Evolutionary conservation across 53 echinoderm and acorn worm genomes (phyloP).

Genomic region (Patiria pectinifera): DNA sequence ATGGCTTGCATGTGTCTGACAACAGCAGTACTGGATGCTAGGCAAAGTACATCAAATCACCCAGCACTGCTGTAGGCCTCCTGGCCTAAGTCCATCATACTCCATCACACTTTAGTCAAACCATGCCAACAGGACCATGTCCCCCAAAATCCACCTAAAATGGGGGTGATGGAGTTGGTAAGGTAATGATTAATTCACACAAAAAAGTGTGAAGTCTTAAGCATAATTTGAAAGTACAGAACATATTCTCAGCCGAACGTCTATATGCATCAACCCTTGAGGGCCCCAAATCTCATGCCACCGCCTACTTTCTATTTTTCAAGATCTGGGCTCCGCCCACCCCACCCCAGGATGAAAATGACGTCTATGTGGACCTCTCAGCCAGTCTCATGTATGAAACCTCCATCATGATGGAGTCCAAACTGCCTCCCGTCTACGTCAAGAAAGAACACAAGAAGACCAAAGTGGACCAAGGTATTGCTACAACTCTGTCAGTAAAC

Average conservation of each 20-base stretch:
- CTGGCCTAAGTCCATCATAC: too few species aligned
- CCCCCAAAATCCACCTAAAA: too few species aligned
- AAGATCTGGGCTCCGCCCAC: slow-evolving; percentile 99
- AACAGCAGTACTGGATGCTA: too few species aligned
- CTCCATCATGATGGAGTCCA: slow-evolving; percentile 92
- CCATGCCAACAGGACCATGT: too few species aligned
- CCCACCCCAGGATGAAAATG: slow-evolving; percentile 96
- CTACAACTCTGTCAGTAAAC: background rate
- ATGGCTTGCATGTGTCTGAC: too few species aligned
- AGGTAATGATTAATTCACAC: too few species aligned
- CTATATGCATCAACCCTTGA: background rate
- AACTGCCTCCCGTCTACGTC: slow-evolving; percentile 90
- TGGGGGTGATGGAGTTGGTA: too few species aligned
- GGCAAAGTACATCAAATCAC: too few species aligned
- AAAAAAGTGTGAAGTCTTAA: too few species aligned
- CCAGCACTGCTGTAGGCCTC: too few species aligned
- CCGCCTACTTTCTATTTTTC: background rate
- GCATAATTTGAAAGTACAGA: too few species aligned
- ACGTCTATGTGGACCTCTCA: slow-evolving; percentile 87
- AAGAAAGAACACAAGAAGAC: slow-evolving; percentile 96
- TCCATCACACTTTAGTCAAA: too few species aligned
- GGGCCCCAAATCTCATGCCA: background rate
- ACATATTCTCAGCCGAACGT: background rate
- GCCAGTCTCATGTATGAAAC: slow-evolving; percentile 88
- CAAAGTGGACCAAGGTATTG: slow-evolving; percentile 83